These are phyloP conservation scores for Scaptomyza hsui DNA, from an alignment of 1,140 invertebrate species.

Conservation along the genomic window DNA sequence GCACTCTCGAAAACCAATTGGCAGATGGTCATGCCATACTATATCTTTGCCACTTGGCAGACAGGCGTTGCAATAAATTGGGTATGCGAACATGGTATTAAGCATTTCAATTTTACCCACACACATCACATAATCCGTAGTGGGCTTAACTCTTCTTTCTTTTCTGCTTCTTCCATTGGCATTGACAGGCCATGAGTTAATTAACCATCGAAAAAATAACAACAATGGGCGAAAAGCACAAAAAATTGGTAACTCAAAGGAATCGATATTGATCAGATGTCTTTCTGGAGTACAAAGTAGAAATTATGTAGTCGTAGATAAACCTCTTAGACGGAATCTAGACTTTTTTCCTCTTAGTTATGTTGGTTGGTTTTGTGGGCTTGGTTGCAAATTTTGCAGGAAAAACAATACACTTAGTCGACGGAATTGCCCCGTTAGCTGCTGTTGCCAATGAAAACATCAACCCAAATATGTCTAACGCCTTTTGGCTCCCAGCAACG, in stretches of 20 bases:
- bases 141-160: slow-evolving; percentile 46
- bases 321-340: neutral
- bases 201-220: slow-evolving; percentile 31
- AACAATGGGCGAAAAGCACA: slow-evolving; percentile 20
- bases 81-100: slow-evolving; percentile 21
- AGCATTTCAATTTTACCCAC: slow-evolving; percentile 52
- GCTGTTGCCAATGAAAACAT: slow-evolving; percentile 55
- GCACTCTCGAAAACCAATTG: slow-evolving; percentile 56
- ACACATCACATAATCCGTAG: slow-evolving; percentile 36
- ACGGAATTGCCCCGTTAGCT: slow-evolving; percentile 30
- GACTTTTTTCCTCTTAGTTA: neutral
- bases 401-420: slow-evolving; percentile 49
- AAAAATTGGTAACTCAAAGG: neutral
- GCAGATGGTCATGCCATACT: slow-evolving; percentile 37
- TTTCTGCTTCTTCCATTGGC: slow-evolving; percentile 6
- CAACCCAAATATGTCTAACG: slow-evolving; percentile 61
- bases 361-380: neutral
- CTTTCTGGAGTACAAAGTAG: neutral
- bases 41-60: slow-evolving; percentile 22
- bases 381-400: slow-evolving; percentile 29
- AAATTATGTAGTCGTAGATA: neutral
- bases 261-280: neutral
- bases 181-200: slow-evolving; percentile 44
- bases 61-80: slow-evolving; percentile 42
- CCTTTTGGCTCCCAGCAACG: slow-evolving; percentile 37